Percentiles rank a stretch among this genome's conserved stretches.
Evolutionary conservation across 2,113 vertebrate species (phyloP).

Genomic region (Acanthochromis polyacanthus): DNA sequence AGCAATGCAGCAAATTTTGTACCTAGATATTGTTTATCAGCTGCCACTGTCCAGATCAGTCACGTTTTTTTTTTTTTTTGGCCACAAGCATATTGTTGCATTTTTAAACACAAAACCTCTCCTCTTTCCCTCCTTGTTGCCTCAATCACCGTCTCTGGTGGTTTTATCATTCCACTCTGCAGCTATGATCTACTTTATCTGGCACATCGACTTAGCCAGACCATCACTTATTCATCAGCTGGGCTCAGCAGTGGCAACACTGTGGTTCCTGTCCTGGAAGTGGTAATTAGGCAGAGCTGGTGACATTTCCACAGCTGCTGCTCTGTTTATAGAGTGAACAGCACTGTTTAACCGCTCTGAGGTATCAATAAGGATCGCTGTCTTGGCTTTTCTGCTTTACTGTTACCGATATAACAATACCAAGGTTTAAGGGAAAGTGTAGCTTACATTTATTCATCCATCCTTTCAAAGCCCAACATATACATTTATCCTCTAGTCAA

Average conservation of each 20-base stretch:
- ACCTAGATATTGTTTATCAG: neutral
- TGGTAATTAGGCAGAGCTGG: conserved; percentile 46
- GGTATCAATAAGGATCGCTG: neutral
- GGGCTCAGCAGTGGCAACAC: conserved; percentile 11
- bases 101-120: conserved; percentile 6
- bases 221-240: conserved; percentile 47
- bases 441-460: neutral
- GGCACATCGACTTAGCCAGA: conserved; percentile 19
- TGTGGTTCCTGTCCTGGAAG: conserved; percentile 38
- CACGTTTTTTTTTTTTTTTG: neutral
- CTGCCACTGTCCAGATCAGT: neutral
- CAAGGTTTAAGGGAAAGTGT: neutral
- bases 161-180: conserved; percentile 29
- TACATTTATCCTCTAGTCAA: neutral
- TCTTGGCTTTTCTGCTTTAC: conserved; percentile 2
- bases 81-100: neutral
- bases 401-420: neutral
- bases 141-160: conserved; percentile 18
- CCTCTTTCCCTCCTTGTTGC: neutral
- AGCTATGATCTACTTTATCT: conserved; percentile 28
- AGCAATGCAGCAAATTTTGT: no score
- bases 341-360: neutral
- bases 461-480: neutral
- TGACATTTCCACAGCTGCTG: conserved; percentile 48
- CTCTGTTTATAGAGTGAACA: conserved; percentile 16